phyloP scores from a whole-genome alignment of 1,140 invertebrate species.

The Listronotus bonariensis region DNA sequence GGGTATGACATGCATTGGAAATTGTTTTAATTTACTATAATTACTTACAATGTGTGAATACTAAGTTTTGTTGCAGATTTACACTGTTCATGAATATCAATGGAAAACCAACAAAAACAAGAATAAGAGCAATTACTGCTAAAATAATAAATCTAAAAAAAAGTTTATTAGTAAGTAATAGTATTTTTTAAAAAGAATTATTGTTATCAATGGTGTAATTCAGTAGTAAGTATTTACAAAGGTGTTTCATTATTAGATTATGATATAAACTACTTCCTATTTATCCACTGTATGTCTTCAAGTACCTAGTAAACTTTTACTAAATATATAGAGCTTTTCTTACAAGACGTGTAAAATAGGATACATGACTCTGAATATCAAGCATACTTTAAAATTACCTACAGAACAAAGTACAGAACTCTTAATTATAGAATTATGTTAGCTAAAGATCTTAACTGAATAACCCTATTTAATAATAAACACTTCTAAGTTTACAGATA shows the following conservation, averaged over 20 bases:
- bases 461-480: too few species aligned
- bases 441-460: too few species aligned
- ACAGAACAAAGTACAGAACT: too few species aligned
- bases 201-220: not conserved
- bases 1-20: too few species aligned
- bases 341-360: too few species aligned
- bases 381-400: too few species aligned
- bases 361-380: too few species aligned
- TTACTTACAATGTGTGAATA: conserved; percentile 49
- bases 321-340: too few species aligned
- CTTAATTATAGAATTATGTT: too few species aligned
- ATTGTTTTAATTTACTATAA: too few species aligned
- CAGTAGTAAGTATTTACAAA: not conserved
- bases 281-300: not conserved
- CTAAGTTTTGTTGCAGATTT: conserved; percentile 38
- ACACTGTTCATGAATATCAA: conserved; percentile 45
- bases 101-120: conserved; percentile 43
- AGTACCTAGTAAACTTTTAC: too few species aligned
- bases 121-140: conserved; percentile 31
- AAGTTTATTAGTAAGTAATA: too few species aligned
- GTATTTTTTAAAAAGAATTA: conserved; percentile 1
- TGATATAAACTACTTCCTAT: not conserved
- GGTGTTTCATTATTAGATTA: not conserved
- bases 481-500: not conserved
- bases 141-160: conserved; percentile 35